A percentile compares a stretch with the other conserved stretches of the same genome.
phyloP scores from a whole-genome alignment of 1,140 invertebrate species.

The Drosophila ercepeae region DNA sequence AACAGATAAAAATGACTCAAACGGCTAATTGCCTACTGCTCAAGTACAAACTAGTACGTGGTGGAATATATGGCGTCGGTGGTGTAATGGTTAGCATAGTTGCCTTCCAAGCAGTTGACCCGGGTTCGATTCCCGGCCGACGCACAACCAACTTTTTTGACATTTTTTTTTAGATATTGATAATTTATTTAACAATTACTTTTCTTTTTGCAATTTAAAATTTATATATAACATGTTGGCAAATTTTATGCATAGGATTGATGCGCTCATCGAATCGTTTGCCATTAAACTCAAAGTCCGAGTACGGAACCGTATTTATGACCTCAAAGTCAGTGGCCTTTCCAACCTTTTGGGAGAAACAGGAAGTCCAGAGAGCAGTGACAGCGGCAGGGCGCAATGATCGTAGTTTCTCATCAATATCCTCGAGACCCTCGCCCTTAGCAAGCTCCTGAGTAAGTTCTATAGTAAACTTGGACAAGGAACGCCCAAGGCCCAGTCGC shows the following conservation, averaged over 20 bases:
- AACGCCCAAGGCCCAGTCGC: slow-evolving; percentile 84
- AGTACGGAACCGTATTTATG: slow-evolving; percentile 83
- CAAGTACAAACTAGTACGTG: not conserved
- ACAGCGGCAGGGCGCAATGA: slow-evolving; percentile 85
- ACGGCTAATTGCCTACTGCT: not conserved
- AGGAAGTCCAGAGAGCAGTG: slow-evolving; percentile 86
- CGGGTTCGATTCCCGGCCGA: slow-evolving; percentile 97
- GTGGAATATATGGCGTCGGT: slow-evolving; percentile 83
- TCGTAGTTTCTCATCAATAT: slow-evolving; percentile 83
- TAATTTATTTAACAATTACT: slow-evolving; percentile 42
- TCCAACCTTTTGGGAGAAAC: slow-evolving; percentile 86
- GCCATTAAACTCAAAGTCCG: slow-evolving; percentile 85
- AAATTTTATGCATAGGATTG: slow-evolving; percentile 61
- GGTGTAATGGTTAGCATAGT: slow-evolving; percentile 95
- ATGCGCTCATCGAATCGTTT: slow-evolving; percentile 86
- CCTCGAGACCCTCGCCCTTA: slow-evolving; percentile 84
- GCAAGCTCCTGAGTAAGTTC: slow-evolving; percentile 85
- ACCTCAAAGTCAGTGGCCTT: slow-evolving; percentile 85
- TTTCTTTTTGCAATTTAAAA: slow-evolving; percentile 43
- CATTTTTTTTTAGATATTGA: not conserved
- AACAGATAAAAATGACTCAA: not conserved
- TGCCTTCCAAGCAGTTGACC: slow-evolving; percentile 96
- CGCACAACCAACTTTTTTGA: slow-evolving; percentile 85
- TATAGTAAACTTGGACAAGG: slow-evolving; percentile 85
- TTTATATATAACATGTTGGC: slow-evolving; percentile 54